phyloP scores from a whole-genome alignment of 2,113 vertebrate genomes.

The Sinocyclocheilus grahami region DNA sequence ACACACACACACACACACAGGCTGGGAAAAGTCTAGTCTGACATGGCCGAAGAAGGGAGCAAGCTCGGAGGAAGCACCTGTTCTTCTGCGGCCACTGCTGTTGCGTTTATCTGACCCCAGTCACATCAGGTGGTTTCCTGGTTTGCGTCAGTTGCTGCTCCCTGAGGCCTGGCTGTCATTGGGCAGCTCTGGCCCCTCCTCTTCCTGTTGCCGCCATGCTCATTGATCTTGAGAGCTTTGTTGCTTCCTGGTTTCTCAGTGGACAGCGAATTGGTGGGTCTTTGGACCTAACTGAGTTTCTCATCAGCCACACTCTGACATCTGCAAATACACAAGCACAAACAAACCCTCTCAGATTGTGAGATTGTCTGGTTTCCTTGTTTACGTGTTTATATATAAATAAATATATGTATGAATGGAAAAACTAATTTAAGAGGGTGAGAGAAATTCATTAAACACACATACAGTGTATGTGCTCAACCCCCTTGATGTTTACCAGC shows the following conservation, averaged over 20 bases:
- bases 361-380: conserved; percentile 31
- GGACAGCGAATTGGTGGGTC: conserved; percentile 48
- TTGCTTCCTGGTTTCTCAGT: conserved; percentile 58
- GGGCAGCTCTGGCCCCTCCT: conserved; percentile 65
- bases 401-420: conserved; percentile 10
- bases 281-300: conserved; percentile 38
- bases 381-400: conserved; percentile 29
- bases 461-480: not conserved
- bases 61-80: conserved; percentile 78
- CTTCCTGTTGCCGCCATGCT: conserved; percentile 62
- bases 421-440: not conserved
- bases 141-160: conserved; percentile 75
- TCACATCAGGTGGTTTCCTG: conserved; percentile 83
- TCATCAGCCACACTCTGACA: conserved; percentile 13
- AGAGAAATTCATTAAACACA: conserved; percentile 3
- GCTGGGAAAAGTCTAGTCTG: conserved; percentile 73
- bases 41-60: conserved; percentile 74
- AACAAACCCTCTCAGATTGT: not conserved
- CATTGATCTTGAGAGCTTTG: conserved; percentile 69
- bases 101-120: conserved; percentile 78
- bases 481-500: conserved; percentile 59
- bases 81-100: conserved; percentile 69
- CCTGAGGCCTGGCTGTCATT: conserved; percentile 66
- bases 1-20: conserved; percentile 13
- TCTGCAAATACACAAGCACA: conserved; percentile 19